Percentiles rank a stretch among this genome's conserved stretches.
phyloP scores from a whole-genome alignment of 2,888 invertebrate genomes.

The Morpho achilles region DNA sequence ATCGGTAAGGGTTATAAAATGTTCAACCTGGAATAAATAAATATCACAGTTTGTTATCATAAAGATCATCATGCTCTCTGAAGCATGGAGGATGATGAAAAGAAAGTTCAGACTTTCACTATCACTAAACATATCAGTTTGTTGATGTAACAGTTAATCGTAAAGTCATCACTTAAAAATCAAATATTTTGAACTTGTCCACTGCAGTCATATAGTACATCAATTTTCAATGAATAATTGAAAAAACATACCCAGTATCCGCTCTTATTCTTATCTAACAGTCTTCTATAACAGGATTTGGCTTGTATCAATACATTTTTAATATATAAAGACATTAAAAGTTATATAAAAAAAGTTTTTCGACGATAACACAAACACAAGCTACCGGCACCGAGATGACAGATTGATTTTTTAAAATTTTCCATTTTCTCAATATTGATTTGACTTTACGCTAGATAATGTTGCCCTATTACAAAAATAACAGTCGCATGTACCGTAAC shows the following conservation, averaged over 20 bases:
- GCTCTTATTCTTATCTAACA: slow-evolving; percentile 47
- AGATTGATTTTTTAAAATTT: slow-evolving; percentile 15
- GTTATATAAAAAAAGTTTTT: slow-evolving; percentile 16
- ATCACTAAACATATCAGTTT: too few species aligned
- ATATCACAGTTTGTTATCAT: too few species aligned
- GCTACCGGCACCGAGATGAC: slow-evolving; percentile 13
- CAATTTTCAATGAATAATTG: slow-evolving; percentile 7
- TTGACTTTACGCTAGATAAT: slow-evolving; percentile 22
- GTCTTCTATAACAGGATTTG: slow-evolving; percentile 46
- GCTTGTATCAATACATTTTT: slow-evolving; percentile 54
- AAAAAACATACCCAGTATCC: slow-evolving; percentile 50
- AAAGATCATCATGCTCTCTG: too few species aligned
- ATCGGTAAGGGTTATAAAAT: too few species aligned
- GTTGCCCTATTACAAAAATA: slow-evolving; percentile 33
- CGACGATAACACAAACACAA: neutral
- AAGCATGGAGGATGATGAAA: too few species aligned
- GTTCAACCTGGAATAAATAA: too few species aligned
- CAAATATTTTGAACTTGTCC: too few species aligned
- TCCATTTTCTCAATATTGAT: slow-evolving; percentile 15
- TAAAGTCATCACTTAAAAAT: too few species aligned
- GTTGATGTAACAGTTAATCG: too few species aligned
- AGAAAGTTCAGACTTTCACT: too few species aligned
- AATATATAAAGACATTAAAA: slow-evolving; percentile 53
- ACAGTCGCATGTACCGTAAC: too few species aligned
- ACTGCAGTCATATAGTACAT: too few species aligned